A percentile compares a stretch with the other conserved stretches of the same genome.
phyloP scores from a whole-genome alignment of 2,113 vertebrate species.

The Murina feae region DNA sequence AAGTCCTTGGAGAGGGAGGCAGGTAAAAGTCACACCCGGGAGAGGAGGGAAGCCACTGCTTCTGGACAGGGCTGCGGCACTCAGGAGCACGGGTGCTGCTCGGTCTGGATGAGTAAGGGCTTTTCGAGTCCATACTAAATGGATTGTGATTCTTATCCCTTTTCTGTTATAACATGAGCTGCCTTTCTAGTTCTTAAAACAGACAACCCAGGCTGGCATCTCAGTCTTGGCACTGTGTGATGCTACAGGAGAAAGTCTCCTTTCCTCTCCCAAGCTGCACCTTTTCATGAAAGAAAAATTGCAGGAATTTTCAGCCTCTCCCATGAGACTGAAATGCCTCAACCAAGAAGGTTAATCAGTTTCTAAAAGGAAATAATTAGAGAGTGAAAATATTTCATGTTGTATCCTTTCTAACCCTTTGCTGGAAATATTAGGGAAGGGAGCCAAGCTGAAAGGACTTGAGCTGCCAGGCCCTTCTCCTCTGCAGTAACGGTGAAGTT shows the following conservation, averaged over 20 bases:
- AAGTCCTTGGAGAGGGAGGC: background rate
- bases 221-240: background rate
- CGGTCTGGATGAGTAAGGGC: background rate
- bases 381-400: background rate
- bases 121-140: conserved; percentile 15
- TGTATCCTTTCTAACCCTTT: background rate
- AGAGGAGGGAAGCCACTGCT: background rate
- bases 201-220: background rate
- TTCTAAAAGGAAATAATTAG: conserved; percentile 25
- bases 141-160: conserved; percentile 29
- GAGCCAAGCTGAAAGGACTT: conserved; percentile 3
- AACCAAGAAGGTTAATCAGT: background rate
- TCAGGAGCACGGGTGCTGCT: background rate
- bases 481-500: conserved; percentile 22
- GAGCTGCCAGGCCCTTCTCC: background rate
- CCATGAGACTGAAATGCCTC: background rate
- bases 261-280: background rate
- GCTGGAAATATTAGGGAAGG: background rate
- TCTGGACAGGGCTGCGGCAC: background rate
- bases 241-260: background rate
- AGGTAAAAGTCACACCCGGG: background rate
- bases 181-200: background rate
- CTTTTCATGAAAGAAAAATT: conserved; percentile 1
- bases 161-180: conserved; percentile 20
- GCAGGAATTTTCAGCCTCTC: background rate